Percentiles rank a stretch among this genome's conserved stretches.
These are phyloP conservation scores for Pygoscelis adeliae DNA, from an alignment of 2,113 vertebrate genomes.

Conservation along the genomic window DNA sequence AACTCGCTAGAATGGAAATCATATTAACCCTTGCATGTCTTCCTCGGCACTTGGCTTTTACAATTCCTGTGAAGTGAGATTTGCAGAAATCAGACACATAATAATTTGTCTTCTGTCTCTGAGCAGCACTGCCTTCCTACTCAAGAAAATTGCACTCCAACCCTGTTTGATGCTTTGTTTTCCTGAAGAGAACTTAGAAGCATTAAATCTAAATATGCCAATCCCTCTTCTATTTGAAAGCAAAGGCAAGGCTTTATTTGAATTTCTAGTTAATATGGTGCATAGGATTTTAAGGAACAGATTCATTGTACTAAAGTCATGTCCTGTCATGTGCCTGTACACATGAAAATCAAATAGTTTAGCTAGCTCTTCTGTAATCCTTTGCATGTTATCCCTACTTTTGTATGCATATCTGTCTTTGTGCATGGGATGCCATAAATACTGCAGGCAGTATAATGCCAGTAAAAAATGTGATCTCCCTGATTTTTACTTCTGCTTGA, in stretches of 20 bases:
- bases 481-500: neutral
- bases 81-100: constrained; percentile 35
- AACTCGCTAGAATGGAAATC: constrained; percentile 78
- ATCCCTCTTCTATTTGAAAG: neutral
- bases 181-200: neutral
- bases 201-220: neutral
- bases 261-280: constrained; percentile 3
- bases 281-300: constrained; percentile 22
- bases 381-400: neutral
- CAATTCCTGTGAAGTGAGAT: constrained; percentile 1
- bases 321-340: neutral
- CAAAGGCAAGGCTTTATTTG: neutral
- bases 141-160: neutral
- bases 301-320: neutral
- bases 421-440: neutral
- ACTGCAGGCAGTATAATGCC: neutral
- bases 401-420: neutral
- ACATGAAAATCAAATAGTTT: neutral
- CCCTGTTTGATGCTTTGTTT: neutral
- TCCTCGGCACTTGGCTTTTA: neutral
- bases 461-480: neutral
- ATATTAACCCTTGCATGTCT: constrained; percentile 78
- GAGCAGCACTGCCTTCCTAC: constrained; percentile 25
- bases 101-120: constrained; percentile 16
- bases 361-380: neutral